Percentiles rank a stretch among this genome's conserved stretches.
Evolutionary conservation across 2,797 vertebrate genomes (phyloP).

Genomic region (Poliocrania exsul): DNA sequence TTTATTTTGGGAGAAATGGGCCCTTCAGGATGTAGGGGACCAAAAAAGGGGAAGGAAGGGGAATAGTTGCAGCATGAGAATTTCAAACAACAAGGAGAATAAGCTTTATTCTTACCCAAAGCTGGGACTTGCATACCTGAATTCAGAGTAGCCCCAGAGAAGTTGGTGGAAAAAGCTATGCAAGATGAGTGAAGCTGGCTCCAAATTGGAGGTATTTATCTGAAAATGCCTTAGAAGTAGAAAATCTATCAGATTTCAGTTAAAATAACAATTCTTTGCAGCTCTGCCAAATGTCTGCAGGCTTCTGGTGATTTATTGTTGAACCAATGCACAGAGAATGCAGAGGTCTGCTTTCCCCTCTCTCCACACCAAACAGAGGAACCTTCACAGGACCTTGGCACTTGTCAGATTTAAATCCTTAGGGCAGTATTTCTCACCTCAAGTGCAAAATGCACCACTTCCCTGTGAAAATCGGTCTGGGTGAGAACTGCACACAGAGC

Average conservation of each 20-base stretch:
- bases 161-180: neutral
- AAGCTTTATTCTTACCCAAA: neutral
- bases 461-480: conserved; percentile 52
- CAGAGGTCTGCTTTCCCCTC: conserved; percentile 27
- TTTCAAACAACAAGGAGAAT: neutral
- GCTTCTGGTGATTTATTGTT: conserved; percentile 56
- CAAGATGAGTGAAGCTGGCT: neutral
- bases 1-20: conserved; percentile 59
- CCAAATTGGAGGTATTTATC: conserved; percentile 34
- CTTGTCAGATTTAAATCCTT: conserved; percentile 68
- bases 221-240: conserved; percentile 49
- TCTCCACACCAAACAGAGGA: conserved; percentile 36
- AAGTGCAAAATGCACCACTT: conserved; percentile 73
- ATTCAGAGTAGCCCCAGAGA: neutral
- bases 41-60: conserved; percentile 46
- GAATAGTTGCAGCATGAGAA: conserved; percentile 29
- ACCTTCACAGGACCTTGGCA: conserved; percentile 63
- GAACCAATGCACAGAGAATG: neutral
- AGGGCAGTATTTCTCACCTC: conserved; percentile 73
- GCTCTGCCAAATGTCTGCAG: conserved; percentile 55
- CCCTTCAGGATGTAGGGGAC: conserved; percentile 29
- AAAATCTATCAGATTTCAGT: conserved; percentile 64
- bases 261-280: conserved; percentile 64
- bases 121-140: neutral
- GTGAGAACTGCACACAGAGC: neutral